Evolutionary conservation across 2,888 invertebrate species (phyloP), one percentile per base, ranked within the genome.

Genomic region (Belgica antarctica): DNA sequence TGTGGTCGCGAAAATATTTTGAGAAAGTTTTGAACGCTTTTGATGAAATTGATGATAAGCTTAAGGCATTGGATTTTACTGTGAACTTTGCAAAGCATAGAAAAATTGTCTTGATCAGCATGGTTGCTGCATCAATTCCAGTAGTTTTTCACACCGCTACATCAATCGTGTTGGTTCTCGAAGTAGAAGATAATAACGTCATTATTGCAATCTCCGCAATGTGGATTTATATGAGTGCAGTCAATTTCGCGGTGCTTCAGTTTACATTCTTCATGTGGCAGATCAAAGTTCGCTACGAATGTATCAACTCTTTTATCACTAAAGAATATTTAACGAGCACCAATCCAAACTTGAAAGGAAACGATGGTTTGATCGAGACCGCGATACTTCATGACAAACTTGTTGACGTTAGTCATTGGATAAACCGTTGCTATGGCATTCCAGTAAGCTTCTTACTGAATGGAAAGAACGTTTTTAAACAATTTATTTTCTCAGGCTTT

Each of bases 341-440:
- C n/a, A n/a, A n/a, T n/a, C n/a, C n/a, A n/a, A n/a, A n/a, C n/a
- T n/a, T n/a, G n/a, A n/a, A n/a, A n/a, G n/a, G 27, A 25, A n/a
- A n/a, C n/a, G 27, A 8, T n/a, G n/a, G 22, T 1, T n/a, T 4
- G 2, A 15, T 2, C 15, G 27, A 27, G 12, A 4, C 3, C 22
- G 27, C 25, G 25, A 25, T 27, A 15, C 3, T 47, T n/a, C 65
- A 65, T 25, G 65, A 65, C 7, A 36, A 10, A 15, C 65, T 65
- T 25, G 65, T 65, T 46, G 27, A 47, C 22, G 46, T 36, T 1
- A 25, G 27, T 15, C 46, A 65, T n/a, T 7, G 7, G 5, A 19
- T 65, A 17, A 65, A 28, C n/a, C 24, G 10, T 27, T 17, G 46
- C 10, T 65, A 47, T 65, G 65, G 65, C 5, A 10, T 65, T 47